Base-by-base conservation (phyloP, 2,797 vertebrate species). In the Alosa sapidissima region DNA sequence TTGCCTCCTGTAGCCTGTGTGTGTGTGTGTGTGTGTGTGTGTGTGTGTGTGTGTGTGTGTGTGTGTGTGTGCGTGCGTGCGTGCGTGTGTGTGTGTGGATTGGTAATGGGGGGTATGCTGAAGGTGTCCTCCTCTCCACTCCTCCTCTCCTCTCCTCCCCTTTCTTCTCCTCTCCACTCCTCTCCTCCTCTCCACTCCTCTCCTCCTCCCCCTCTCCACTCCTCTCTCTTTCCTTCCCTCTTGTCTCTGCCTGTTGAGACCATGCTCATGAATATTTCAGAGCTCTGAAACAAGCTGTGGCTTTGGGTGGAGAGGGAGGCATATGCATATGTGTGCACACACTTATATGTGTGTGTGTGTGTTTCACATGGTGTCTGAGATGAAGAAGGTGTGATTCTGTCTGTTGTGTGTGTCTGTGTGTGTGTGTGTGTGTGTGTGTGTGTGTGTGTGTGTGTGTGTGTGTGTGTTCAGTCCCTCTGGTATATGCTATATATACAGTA, bases 241-340 rank as follows among this genome's bases (percentile, higher is more conserved):
- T 51, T 88, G 85, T 85, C 86, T 88, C 89, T 87, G 86, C 87
- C 90, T 86, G 88, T 91, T 91, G 89, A 90, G 86, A 92, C 91
- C 85, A 91, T 85, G 60, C 91, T 91, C 91, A 92, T 94, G 92
- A 93, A 94, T 94, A 94, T 94, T 95, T 94, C 87, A 94, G 90
- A 90, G 90, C 86, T 90, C 91, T 89, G 91, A 92, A 94, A 93
- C 91, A 91, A 93, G 93, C 92, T 87, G 72, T 9, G 83, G 89
- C 87, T 91, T 87, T 87, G 89, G 85, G 87, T 90, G 87, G 86
- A 89, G 88, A 84, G 90, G 89, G 83, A 78, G 21, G 28, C 83
- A 51, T 78, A 24, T 85, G 55, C 48, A 28, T 81, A 51, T 88
- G 82, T 85, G 72, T 84, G 65, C 84, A 47, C 41, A 47, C 72